These are phyloP conservation scores for Poeciliopsis turrubarensis DNA, from an alignment of 2,113 vertebrate species.

Conservation along the genomic window DNA sequence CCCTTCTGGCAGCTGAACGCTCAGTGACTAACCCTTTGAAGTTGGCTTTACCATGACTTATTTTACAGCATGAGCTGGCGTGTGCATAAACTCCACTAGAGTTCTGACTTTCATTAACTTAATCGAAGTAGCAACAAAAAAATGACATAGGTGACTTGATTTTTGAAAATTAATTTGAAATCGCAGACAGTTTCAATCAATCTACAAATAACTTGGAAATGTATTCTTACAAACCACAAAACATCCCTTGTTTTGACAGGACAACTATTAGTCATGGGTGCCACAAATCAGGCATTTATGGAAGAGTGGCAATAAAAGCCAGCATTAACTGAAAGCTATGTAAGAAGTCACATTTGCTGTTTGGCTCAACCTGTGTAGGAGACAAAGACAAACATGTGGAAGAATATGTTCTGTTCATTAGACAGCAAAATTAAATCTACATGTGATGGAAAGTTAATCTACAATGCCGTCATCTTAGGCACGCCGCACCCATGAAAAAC, in stretches of 20 bases:
- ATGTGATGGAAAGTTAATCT: not conserved
- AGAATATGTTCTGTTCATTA: too few relatives aligned
- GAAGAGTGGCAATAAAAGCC: not conserved
- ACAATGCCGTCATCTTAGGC: not conserved
- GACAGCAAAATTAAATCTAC: too few relatives aligned
- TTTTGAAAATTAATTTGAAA: not conserved
- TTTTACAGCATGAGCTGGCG: slow-evolving; percentile 42
- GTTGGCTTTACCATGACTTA: slow-evolving; percentile 50
- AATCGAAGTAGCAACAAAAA: not conserved
- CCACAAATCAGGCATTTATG: too few relatives aligned
- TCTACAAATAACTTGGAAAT: not conserved
- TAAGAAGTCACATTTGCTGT: too few relatives aligned
- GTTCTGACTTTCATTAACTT: slow-evolving; percentile 55
- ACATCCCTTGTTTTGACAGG: not conserved
- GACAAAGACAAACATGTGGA: too few relatives aligned
- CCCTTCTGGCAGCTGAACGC: slow-evolving; percentile 59
- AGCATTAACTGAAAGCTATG: too few relatives aligned
- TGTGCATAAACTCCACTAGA: slow-evolving; percentile 59
- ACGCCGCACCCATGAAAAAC: not conserved
- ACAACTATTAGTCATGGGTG: too few relatives aligned
- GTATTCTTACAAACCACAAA: not conserved
- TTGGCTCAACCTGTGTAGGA: too few relatives aligned
- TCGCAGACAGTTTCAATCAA: not conserved
- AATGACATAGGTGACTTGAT: not conserved
- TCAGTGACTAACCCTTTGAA: slow-evolving; percentile 61